phyloP scores from a whole-genome alignment of 2,113 vertebrate genomes.

The Ivindomyrus marchei region DNA sequence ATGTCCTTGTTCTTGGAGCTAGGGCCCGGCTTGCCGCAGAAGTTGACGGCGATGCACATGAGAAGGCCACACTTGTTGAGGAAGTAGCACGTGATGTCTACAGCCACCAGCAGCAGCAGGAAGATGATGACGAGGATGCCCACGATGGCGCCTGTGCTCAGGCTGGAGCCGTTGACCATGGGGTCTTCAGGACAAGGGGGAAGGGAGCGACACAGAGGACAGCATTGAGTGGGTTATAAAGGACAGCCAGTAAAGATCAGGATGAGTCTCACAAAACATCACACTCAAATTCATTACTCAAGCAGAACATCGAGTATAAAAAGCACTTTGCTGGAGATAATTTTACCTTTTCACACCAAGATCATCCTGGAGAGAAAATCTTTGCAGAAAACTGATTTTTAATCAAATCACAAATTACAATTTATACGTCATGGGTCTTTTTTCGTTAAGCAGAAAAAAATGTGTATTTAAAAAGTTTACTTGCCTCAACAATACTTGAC shows the following conservation, averaged over 20 bases:
- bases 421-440: not conserved
- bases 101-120: conserved; percentile 78
- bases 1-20: conserved; percentile 91
- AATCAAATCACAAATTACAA: not conserved
- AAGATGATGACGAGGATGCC: conserved; percentile 94
- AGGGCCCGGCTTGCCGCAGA: conserved; percentile 88
- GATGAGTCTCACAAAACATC: not conserved
- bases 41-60: conserved; percentile 94
- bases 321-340: not conserved
- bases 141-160: conserved; percentile 89
- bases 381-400: not conserved
- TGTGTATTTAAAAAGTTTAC: not conserved
- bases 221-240: not conserved
- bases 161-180: conserved; percentile 53
- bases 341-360: not conserved
- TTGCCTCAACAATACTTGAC: not conserved
- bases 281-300: not conserved
- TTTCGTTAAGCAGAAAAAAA: not conserved
- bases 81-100: conserved; percentile 97
- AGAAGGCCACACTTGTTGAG: conserved; percentile 96
- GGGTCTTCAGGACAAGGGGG: conserved; percentile 32
- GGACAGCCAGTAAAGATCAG: not conserved
- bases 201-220: not conserved
- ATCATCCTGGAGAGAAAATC: not conserved
- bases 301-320: not conserved